phyloP scores from a whole-genome alignment of 2,888 invertebrate genomes.

The Sicus ferrugineus region DNA sequence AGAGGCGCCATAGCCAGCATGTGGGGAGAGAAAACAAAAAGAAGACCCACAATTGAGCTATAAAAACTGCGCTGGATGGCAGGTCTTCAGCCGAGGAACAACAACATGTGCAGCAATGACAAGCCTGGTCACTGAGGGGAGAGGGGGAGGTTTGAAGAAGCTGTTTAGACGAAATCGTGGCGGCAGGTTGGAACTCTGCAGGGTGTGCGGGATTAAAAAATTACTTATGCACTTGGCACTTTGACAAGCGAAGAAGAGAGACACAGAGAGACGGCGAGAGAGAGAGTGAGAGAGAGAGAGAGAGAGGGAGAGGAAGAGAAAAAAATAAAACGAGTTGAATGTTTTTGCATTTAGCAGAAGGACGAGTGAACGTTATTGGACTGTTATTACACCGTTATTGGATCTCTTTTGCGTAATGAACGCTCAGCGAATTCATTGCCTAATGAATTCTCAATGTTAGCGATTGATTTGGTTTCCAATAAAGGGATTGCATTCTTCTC shows the following conservation, averaged over 20 bases:
- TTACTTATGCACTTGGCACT: slow-evolving; percentile 23
- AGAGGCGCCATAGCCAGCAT: background rate
- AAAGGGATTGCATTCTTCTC: too few species aligned
- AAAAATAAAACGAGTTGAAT: background rate
- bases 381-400: too few species aligned
- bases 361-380: background rate
- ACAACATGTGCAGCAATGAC: too few species aligned
- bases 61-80: too few species aligned
- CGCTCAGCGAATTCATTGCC: background rate
- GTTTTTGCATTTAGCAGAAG: background rate
- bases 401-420: background rate
- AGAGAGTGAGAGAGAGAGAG: background rate
- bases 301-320: background rate
- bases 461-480: background rate
- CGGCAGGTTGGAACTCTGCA: background rate
- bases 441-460: background rate
- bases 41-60: background rate
- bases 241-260: background rate
- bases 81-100: too few species aligned
- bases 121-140: background rate
- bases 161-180: background rate
- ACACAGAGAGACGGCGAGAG: background rate
- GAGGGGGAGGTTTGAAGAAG: background rate
- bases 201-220: slow-evolving; percentile 10
- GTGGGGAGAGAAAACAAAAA: background rate